phyloP scores from a whole-genome alignment of 2,797 vertebrate species.

The Eremophila alpestris region DNA sequence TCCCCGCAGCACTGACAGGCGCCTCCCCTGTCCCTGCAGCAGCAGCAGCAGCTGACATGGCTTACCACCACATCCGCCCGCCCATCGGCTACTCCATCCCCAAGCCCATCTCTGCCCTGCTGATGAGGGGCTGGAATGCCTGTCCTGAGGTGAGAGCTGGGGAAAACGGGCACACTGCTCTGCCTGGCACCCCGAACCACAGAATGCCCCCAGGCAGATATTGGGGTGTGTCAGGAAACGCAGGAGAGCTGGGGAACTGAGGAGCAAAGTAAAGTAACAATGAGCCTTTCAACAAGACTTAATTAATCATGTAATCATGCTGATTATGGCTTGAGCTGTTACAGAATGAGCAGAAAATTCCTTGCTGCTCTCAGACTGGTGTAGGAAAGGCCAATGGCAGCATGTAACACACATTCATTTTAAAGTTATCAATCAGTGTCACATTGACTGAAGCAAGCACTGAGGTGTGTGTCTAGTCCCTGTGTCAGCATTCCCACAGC shows the following conservation, averaged over 20 bases:
- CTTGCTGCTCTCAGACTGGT: background rate
- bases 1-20: too few relatives aligned
- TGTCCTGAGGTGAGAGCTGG: slow-evolving; percentile 87
- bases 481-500: slow-evolving; percentile 71
- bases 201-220: background rate
- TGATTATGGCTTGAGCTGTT: background rate
- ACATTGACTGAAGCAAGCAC: slow-evolving; percentile 70
- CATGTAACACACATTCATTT: slow-evolving; percentile 56
- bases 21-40: slow-evolving; percentile 69
- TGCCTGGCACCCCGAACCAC: background rate
- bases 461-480: slow-evolving; percentile 59
- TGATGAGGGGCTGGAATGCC: slow-evolving; percentile 92
- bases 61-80: slow-evolving; percentile 91
- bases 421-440: slow-evolving; percentile 71
- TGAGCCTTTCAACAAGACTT: background rate
- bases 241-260: background rate
- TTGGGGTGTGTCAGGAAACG: background rate
- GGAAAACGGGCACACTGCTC: too few relatives aligned
- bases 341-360: background rate
- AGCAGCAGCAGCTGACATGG: slow-evolving; percentile 92
- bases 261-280: background rate
- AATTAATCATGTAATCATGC: background rate
- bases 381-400: slow-evolving; percentile 6
- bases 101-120: slow-evolving; percentile 83
- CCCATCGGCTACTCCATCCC: slow-evolving; percentile 93